phyloP scores from a whole-genome alignment of 2,797 vertebrate genomes.

The Cynodonichthys magdalenae region DNA sequence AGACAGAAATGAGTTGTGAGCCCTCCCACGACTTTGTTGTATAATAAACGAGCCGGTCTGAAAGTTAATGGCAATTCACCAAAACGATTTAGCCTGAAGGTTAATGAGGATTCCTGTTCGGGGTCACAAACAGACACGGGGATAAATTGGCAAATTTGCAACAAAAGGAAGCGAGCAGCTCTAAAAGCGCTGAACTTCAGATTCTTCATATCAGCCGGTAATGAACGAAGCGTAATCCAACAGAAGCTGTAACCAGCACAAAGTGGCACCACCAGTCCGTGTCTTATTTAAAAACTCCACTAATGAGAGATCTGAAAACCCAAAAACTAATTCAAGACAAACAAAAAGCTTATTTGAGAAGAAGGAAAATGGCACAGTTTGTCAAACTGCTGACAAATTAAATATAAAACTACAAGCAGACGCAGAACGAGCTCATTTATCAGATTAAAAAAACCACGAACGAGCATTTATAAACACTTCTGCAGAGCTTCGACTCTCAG shows the following conservation, averaged over 20 bases:
- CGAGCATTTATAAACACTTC: no score
- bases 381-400: no score
- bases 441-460: no score
- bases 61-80: slow-evolving; percentile 57
- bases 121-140: slow-evolving; percentile 45
- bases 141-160: slow-evolving; percentile 54
- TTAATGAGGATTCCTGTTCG: slow-evolving; percentile 63
- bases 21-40: slow-evolving; percentile 17
- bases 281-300: slow-evolving; percentile 3
- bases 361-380: no score
- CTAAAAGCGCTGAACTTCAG: slow-evolving; percentile 31
- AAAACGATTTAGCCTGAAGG: slow-evolving; percentile 51
- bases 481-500: no score
- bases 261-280: slow-evolving; percentile 10
- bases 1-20: slow-evolving; percentile 28
- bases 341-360: neutral
- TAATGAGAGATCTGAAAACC: neutral
- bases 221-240: slow-evolving; percentile 38
- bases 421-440: no score
- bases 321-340: neutral
- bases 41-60: slow-evolving; percentile 31
- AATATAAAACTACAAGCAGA: no score
- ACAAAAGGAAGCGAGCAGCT: slow-evolving; percentile 51
- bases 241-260: slow-evolving; percentile 31
- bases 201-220: slow-evolving; percentile 47